Evolutionary conservation across 2,797 vertebrate genomes (phyloP).

Genomic region (Mallotus villosus): DNA sequence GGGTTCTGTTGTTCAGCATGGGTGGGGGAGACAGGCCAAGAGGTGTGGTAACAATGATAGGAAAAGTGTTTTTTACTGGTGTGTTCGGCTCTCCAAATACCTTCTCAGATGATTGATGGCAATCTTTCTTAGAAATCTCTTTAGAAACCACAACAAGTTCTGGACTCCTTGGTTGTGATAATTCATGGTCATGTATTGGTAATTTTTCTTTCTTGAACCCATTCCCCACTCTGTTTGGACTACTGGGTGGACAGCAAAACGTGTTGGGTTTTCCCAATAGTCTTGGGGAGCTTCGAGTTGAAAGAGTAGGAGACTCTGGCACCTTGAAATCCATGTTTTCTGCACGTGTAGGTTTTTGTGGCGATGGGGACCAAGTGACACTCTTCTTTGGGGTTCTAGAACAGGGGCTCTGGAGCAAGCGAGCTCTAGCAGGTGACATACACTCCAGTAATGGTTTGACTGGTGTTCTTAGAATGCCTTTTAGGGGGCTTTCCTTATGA

Average conservation of each 20-base stretch:
- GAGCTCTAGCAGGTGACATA: conserved; percentile 21
- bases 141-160: conserved; percentile 7
- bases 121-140: conserved; percentile 25
- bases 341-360: conserved; percentile 37
- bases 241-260: conserved; percentile 44
- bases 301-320: conserved; percentile 57
- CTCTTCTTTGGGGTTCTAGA: conserved; percentile 62
- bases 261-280: conserved; percentile 45
- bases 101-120: conserved; percentile 40
- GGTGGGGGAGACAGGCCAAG: conserved; percentile 26
- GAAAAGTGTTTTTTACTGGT: conserved; percentile 25
- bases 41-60: conserved; percentile 1
- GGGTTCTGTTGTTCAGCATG: conserved; percentile 33
- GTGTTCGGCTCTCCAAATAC: conserved; percentile 34
- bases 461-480: conserved; percentile 74
- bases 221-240: conserved; percentile 35
- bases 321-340: conserved; percentile 59
- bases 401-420: conserved; percentile 49
- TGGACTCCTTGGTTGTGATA: conserved; percentile 14
- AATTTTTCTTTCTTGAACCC: conserved; percentile 63
- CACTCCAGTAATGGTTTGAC: conserved; percentile 49
- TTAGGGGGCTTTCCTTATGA: conserved; percentile 63
- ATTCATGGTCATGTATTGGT: conserved; percentile 27
- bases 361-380: conserved; percentile 77
- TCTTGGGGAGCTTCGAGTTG: conserved; percentile 51